A percentile compares a stretch with the other conserved stretches of the same genome.
Conservation (phyloP, 2,888 invertebrate genomes). For the Drosophila koepferae region DNA sequence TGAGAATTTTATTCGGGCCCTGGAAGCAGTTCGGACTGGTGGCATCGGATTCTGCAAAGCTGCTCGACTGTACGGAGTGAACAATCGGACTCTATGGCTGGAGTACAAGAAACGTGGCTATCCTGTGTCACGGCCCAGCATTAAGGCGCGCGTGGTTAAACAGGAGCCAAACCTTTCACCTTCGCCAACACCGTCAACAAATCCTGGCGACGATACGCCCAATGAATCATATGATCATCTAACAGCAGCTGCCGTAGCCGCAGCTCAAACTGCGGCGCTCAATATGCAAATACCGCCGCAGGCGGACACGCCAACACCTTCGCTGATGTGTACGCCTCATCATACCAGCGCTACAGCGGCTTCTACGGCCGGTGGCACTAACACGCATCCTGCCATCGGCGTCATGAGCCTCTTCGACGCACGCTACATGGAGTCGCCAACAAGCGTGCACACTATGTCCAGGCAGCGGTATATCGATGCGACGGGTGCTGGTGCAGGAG, state of each 20-base stretch:
- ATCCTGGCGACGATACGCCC: slow-evolving; percentile 84
- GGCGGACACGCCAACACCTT: slow-evolving; percentile 86
- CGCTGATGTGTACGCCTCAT: slow-evolving; percentile 88
- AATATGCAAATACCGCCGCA: slow-evolving; percentile 85
- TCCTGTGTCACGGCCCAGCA: slow-evolving; percentile 91
- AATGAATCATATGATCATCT: slow-evolving; percentile 85
- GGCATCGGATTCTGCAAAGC: slow-evolving; percentile 95
- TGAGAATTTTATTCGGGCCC: slow-evolving; percentile 92
- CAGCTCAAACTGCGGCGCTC: slow-evolving; percentile 82
- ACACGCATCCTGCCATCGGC: slow-evolving; percentile 87
- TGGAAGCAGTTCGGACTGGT: slow-evolving; percentile 93
- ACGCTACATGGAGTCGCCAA: slow-evolving; percentile 89
- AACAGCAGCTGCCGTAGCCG: slow-evolving; percentile 81
- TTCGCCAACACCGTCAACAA: slow-evolving; percentile 85
- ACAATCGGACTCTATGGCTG: slow-evolving; percentile 93
- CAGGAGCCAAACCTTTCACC: slow-evolving; percentile 88
- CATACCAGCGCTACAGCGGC: slow-evolving; percentile 64
- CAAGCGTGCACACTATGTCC: slow-evolving; percentile 87
- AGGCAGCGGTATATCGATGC: slow-evolving; percentile 85
- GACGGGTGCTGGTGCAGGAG: slow-evolving; percentile 70
- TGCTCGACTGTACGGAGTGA: slow-evolving; percentile 93
- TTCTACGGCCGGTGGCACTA: slow-evolving; percentile 52
- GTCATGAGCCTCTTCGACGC: slow-evolving; percentile 90
- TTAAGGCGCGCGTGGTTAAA: slow-evolving; percentile 91
- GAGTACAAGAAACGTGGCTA: slow-evolving; percentile 94